A percentile compares a stretch with the other conserved stretches of the same genome.
Evolutionary conservation across 2,113 vertebrate genomes (phyloP).

Genomic region (Elaphurus davidianus): DNA sequence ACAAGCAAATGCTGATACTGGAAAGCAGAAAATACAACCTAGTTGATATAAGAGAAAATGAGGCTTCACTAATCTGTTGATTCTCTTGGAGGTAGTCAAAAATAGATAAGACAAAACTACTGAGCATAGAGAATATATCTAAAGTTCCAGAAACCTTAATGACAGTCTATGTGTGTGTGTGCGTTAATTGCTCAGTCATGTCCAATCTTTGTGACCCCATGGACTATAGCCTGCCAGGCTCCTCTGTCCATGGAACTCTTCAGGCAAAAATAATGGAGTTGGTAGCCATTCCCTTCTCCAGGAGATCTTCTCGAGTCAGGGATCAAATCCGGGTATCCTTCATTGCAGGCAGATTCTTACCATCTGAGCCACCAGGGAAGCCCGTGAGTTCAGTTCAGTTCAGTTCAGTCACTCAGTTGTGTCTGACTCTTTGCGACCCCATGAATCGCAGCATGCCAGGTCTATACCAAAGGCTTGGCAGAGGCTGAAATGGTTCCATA

Average conservation of each 20-base stretch:
- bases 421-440: too few species aligned
- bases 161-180: not conserved
- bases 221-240: not conserved
- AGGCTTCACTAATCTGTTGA: not conserved
- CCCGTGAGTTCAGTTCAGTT: not conserved
- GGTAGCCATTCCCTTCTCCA: not conserved
- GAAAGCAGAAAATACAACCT: not conserved
- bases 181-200: not conserved
- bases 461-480: not conserved
- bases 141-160: not conserved
- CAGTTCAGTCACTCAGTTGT: too few species aligned
- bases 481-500: not conserved
- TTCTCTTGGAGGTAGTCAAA: not conserved
- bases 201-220: not conserved
- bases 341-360: not conserved
- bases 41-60: not conserved
- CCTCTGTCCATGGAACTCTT: not conserved
- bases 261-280: not conserved
- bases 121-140: not conserved
- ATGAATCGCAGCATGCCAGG: too few species aligned
- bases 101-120: not conserved
- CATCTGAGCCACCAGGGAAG: not conserved
- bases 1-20: not conserved
- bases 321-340: not conserved
- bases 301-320: not conserved